A percentile compares a stretch with the other conserved stretches of the same genome.
Conservation (phyloP, 2,888 invertebrate species). For the Zaprionus bogoriensis region DNA sequence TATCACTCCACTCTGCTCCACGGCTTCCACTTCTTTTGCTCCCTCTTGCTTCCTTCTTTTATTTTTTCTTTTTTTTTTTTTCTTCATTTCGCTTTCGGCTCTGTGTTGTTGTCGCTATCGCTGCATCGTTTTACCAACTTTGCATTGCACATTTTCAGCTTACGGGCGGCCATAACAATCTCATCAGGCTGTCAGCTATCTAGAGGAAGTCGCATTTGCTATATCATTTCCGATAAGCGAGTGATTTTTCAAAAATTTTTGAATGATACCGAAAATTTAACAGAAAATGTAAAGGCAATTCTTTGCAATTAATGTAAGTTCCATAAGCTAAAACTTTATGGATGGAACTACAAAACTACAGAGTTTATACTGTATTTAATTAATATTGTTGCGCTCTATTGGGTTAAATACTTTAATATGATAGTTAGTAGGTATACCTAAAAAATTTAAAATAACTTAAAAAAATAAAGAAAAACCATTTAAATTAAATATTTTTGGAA, state of each 20-base stretch:
- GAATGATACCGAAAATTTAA: not conserved
- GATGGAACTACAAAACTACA: no score
- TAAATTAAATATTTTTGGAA: no score
- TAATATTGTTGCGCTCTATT: no score
- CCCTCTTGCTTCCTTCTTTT: constrained; percentile 8
- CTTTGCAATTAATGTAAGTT: no score
- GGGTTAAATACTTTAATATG: no score
- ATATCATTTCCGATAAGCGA: constrained; percentile 25
- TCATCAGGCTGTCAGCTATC: constrained; percentile 26
- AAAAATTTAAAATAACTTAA: no score
- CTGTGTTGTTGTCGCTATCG: constrained; percentile 37
- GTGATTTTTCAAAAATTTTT: not conserved
- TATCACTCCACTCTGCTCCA: constrained; percentile 58
- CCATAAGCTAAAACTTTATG: no score
- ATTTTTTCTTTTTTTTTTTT: constrained; percentile 6
- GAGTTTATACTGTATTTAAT: no score
- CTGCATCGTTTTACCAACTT: constrained; percentile 66
- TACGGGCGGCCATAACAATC: constrained; percentile 41
- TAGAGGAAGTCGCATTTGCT: constrained; percentile 25
- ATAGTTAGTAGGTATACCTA: no score
- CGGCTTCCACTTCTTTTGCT: constrained; percentile 16
- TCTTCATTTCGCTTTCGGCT: constrained; percentile 32
- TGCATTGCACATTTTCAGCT: constrained; percentile 51
- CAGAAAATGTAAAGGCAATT: not conserved
- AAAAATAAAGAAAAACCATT: no score